Evolutionary conservation across 1,140 invertebrate species (phyloP), one percentile per base, ranked within the genome.

Genomic region (Euborellia annulipes): DNA sequence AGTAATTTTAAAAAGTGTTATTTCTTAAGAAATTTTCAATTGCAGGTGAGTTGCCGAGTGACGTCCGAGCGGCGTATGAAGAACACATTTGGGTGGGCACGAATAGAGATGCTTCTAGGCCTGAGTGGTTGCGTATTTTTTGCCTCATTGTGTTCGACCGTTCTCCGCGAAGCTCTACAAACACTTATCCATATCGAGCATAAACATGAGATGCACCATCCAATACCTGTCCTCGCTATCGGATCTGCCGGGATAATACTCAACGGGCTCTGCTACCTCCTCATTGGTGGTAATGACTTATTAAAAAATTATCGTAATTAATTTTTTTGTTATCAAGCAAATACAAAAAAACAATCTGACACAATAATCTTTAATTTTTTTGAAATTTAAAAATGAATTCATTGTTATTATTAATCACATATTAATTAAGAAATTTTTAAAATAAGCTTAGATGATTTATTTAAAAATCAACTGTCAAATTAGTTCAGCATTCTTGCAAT

Each of bases 41-140:
- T 41, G 38, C 55, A 55, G 2, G 48, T 71, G 65, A 59, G 66
- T 56, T 59, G 58, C 48, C 50, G 23, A 27, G 23, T 27, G 23
- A 27, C 61, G 32, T 62, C 65, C 9, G 78, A 85, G 48, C 72
- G 71, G 18, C 72, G 73, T 45, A 67, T 90, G 46, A 77, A 78
- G 36, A 90, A 90, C 59, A 93, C 87, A 0, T 93, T 93, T 51
- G 88, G 88, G 1, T 93, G 87, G 86, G 83, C 85, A 1, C 71
- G 88, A 42, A 81, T 90, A 20, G 85, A 91, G 54, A 79, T 92
- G 1, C 62, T 90, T 3, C 81, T 78, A 36, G 79, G 82, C 66
- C 63, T 88, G 9, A 75, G 80, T n/a, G 84, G 82, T 32, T 85
- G 79, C 57, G 78, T 88, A 13, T 82, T 91, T 48, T 68, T 91